Conservation (phyloP, 1,140 invertebrate genomes). For the Mya arenaria region DNA sequence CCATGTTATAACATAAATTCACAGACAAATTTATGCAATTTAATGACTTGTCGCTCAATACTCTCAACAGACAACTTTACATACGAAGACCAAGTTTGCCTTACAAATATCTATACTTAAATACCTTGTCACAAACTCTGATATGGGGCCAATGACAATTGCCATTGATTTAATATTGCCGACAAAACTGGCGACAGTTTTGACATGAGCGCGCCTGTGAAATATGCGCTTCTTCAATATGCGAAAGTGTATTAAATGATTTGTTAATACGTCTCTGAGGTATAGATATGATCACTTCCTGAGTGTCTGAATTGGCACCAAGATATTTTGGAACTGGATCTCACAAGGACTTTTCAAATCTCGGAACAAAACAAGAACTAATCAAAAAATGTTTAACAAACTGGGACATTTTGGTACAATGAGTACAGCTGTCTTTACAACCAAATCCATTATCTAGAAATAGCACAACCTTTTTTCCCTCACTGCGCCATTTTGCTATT, state of each 20-base stretch:
- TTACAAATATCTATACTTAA: slow-evolving; percentile 28
- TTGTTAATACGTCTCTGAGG: slow-evolving; percentile 13
- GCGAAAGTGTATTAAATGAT: not conserved
- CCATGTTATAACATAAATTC: not conserved
- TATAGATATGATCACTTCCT: slow-evolving; percentile 18
- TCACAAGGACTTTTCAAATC: slow-evolving; percentile 6
- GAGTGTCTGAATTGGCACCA: not conserved
- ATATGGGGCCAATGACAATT: slow-evolving; percentile 13
- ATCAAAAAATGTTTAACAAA: not conserved
- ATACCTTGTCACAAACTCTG: slow-evolving; percentile 32
- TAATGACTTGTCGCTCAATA: not conserved
- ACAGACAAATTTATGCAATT: too few relatives aligned
- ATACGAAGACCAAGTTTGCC: slow-evolving; percentile 20
- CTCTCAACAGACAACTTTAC: slow-evolving; percentile 5
- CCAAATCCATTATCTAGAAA: slow-evolving; percentile 36
- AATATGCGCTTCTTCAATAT: not conserved
- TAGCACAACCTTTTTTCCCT: slow-evolving; percentile 36
- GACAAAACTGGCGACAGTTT: slow-evolving; percentile 20
- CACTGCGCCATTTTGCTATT: slow-evolving; percentile 41
- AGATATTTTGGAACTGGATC: not conserved
- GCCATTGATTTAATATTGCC: slow-evolving; percentile 53
- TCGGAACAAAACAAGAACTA: not conserved
- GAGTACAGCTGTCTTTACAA: not conserved
- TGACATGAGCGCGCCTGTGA: not conserved
- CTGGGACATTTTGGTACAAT: not conserved